These are phyloP conservation scores for Babyrousa celebensis DNA, from an alignment of 2,797 vertebrate species.

Conservation along the genomic window DNA sequence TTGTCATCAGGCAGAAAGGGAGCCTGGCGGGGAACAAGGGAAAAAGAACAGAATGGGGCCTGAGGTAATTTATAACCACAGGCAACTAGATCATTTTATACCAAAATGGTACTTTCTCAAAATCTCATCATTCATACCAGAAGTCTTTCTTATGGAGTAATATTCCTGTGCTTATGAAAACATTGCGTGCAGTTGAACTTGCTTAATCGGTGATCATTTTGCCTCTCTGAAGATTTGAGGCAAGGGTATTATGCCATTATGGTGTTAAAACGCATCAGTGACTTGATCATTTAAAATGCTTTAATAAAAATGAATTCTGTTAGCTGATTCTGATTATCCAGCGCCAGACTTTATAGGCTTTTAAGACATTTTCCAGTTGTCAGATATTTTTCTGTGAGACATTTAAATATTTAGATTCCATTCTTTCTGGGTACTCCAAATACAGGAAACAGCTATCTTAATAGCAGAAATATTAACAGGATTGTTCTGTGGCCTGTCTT, in stretches of 20 bases:
- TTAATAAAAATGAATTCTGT: conserved; percentile 84
- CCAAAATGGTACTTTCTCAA: conserved; percentile 78
- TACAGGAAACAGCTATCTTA: conserved; percentile 75
- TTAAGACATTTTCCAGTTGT: conserved; percentile 84
- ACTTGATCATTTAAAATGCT: conserved; percentile 77
- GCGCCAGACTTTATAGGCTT: conserved; percentile 75
- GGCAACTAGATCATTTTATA: conserved; percentile 67
- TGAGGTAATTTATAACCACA: conserved; percentile 64
- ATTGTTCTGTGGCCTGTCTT: conserved; percentile 66
- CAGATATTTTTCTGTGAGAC: conserved; percentile 75
- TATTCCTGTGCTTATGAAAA: conserved; percentile 73
- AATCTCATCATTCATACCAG: conserved; percentile 75
- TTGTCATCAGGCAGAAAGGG: conserved; percentile 59
- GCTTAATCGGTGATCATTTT: conserved; percentile 78
- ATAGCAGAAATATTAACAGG: conserved; percentile 79
- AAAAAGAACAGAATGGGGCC: conserved; percentile 16
- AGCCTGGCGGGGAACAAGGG: background rate
- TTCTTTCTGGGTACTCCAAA: conserved; percentile 81
- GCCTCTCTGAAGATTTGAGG: conserved; percentile 64
- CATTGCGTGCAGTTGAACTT: conserved; percentile 70
- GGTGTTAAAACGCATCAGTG: conserved; percentile 81
- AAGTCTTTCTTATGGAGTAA: conserved; percentile 67
- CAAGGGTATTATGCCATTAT: conserved; percentile 81
- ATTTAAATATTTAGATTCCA: conserved; percentile 85
- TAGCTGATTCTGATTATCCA: conserved; percentile 82